These are phyloP conservation scores for Perognathus longimembris DNA, from an alignment of 2,113 vertebrate species.

Conservation along the genomic window DNA sequence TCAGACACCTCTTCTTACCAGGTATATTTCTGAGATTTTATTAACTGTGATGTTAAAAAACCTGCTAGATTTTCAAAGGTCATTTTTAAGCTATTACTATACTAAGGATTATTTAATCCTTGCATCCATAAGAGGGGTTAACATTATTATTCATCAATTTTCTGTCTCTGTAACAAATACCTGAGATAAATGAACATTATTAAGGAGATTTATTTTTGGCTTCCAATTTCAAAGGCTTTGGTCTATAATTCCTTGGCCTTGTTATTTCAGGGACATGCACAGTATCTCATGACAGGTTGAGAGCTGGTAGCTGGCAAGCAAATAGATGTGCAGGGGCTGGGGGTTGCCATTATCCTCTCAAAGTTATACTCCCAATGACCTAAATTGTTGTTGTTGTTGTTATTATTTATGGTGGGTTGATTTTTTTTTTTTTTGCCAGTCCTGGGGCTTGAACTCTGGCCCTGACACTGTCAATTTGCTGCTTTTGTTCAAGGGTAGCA, in stretches of 20 bases:
- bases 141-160: background rate
- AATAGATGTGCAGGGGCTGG: background rate
- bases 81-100: background rate
- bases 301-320: background rate
- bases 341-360: background rate
- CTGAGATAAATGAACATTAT: background rate
- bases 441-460: too few species aligned
- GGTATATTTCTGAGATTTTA: constrained; percentile 83
- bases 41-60: background rate
- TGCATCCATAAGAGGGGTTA: background rate
- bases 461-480: too few species aligned
- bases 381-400: too few species aligned
- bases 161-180: background rate
- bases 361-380: background rate
- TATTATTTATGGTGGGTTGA: too few species aligned
- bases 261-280: background rate
- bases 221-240: background rate
- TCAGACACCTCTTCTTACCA: constrained; percentile 86
- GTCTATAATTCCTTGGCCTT: background rate
- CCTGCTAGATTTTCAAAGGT: background rate
- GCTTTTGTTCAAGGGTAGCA: too few species aligned
- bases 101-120: background rate
- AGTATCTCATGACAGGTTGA: background rate
- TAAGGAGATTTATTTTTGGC: background rate
- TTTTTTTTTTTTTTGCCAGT: too few species aligned